Evolutionary conservation across 2,113 vertebrate species (phyloP).

Genomic region (Lepus europaeus): DNA sequence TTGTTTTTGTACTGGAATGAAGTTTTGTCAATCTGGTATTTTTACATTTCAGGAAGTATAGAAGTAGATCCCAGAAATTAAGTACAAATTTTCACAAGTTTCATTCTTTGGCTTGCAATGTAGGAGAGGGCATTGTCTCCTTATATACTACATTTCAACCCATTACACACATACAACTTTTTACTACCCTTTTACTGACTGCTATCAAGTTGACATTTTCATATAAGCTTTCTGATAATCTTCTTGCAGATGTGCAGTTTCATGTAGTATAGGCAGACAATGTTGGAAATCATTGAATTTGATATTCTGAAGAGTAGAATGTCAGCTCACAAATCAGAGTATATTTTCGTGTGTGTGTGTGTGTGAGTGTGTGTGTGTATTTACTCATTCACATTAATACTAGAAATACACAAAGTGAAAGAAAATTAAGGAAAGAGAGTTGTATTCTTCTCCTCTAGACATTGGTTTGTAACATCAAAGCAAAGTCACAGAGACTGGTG

Average conservation of each 20-base stretch:
- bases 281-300: neutral
- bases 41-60: neutral
- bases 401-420: neutral
- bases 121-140: neutral
- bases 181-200: neutral
- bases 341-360: neutral
- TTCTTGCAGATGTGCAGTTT: neutral
- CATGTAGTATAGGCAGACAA: neutral
- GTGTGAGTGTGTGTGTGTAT: neutral
- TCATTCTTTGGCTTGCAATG: neutral
- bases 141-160: neutral
- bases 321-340: neutral
- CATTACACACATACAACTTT: neutral
- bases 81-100: neutral
- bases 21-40: neutral
- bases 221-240: neutral
- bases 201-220: neutral
- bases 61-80: neutral
- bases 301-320: neutral
- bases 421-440: neutral
- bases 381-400: neutral
- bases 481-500: neutral
- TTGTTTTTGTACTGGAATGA: neutral
- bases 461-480: conserved; percentile 52
- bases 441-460: neutral